Evolutionary conservation across 2,888 invertebrate species (phyloP).

Genomic region (Microchrysa polita): DNA sequence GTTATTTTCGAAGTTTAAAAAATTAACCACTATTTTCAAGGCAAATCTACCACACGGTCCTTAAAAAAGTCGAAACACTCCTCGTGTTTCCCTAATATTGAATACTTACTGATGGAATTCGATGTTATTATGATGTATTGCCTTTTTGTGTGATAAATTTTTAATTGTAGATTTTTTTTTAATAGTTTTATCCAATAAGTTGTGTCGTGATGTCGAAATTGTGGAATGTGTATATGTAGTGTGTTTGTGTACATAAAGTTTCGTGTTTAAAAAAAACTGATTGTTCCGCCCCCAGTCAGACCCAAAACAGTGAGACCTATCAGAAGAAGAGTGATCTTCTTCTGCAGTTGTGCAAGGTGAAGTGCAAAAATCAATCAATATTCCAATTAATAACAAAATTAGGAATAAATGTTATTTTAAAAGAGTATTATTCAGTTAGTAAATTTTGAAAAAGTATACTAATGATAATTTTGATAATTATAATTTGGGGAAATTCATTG

Average conservation of each 20-base stretch:
- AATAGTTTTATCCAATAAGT: slow-evolving; percentile 50
- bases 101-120: too few species aligned
- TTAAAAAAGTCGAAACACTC: too few species aligned
- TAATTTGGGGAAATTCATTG: too few species aligned
- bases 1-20: too few species aligned
- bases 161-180: slow-evolving; percentile 51
- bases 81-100: too few species aligned
- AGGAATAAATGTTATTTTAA: slow-evolving; percentile 40
- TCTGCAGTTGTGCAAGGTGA: slow-evolving; percentile 67
- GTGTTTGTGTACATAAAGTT: slow-evolving; percentile 66
- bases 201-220: too few species aligned
- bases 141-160: slow-evolving; percentile 42
- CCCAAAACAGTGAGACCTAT: slow-evolving; percentile 87
- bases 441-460: neutral
- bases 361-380: slow-evolving; percentile 40
- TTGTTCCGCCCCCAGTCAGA: slow-evolving; percentile 79
- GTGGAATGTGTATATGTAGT: too few species aligned
- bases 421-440: neutral
- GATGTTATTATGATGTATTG: slow-evolving; percentile 27
- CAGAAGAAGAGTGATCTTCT: slow-evolving; percentile 93
- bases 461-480: too few species aligned
- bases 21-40: too few species aligned
- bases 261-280: too few species aligned
- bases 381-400: slow-evolving; percentile 44
- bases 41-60: too few species aligned